Evolutionary conservation across 2,888 invertebrate genomes (phyloP), one percentile per base, ranked within the genome.

Genomic region (Sphaeridia pumilis): DNA sequence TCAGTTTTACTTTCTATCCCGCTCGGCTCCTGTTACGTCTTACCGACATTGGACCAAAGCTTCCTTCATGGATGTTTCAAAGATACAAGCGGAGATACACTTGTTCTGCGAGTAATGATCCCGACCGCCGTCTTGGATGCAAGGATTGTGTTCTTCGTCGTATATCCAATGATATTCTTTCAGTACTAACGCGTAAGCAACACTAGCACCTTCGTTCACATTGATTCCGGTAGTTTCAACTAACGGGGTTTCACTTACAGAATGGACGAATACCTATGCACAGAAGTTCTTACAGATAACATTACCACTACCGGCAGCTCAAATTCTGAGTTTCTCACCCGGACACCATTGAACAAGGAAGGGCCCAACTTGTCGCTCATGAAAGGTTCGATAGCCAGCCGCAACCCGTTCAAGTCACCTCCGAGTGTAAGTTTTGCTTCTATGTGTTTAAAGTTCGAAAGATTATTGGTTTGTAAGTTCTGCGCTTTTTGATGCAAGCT

Each of bases 31-130:
- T 31, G 31, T 31, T 10, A 31, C 10, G 25, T 14, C 21, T 50
- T 24, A 51, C 58, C 51, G 45, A 46, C 58, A 58, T n/a, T 42
- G 24, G n/a, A 42, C 41, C 24, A 46, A 50, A 21, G 54, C 51
- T 4, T 35, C 25, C 14, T 1, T 20, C 45, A 50, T 35, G 4
- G 54, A 25, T 2, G 27, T 12, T 10, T 47, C 27, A n/a, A 49
- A n/a, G 36, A 56, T 54, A 38, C 58, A 58, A 22, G 49, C 46
- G 10, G 52, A n/a, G 26, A 56, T 44, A 26, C 58, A 58, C 26
- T 49, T 48, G 25, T 51, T 56, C 28, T 49, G 41, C 2, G 38
- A 41, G 35, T 58, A 56, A 17, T 27, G 25, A n/a, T 25, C 22
- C 20, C 46, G 34, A 24, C 27, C 25, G 14, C 26, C 21, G 21